Evolutionary conservation across 2,113 vertebrate species (phyloP), one percentile per base, ranked within the genome.

Genomic region (Engystomops pustulosus): DNA sequence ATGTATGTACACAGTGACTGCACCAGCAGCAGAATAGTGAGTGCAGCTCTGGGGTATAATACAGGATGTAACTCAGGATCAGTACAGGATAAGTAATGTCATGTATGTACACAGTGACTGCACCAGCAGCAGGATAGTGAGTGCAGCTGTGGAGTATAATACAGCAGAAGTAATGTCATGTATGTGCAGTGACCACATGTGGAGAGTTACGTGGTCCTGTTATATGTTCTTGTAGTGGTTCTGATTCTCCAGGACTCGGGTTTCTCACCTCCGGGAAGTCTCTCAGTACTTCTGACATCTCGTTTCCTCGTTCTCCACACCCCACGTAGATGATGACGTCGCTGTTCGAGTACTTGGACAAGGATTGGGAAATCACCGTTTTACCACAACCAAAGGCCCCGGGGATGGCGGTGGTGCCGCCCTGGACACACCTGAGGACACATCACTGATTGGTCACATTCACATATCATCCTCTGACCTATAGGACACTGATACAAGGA

Each of bases 281-380:
- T 87, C 98, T 90, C 86, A 99, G 94, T 79, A 99, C 98, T 95
- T 99, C 98, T 79, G 98, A 98, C 98, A 99, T 99, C 91, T 99
- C 97, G 62, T 99, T 99, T 79, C 98, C 98, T 91, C 98, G 94
- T 90, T 99, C 98, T 83, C 98, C 98, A 51, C 97, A 99, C 86
- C 98, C 97, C 12, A 99, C 98, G 11, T 99, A 99, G 89, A 99
- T 91, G 90, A 99, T 99, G 86, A 99, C 97, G 36, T 98, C 97
- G 60, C 97, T 99, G 92, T 99, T 99, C 89, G 98, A 99, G 89
- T 96, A 99, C 85, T 99, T 99, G 75, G 97, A 99, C 36, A 99
- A 92, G 83, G 98, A 99, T 90, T 99, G 98, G 0, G 98, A 99
- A 89, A 99, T 99, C 87, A 99, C 98, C 0, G 98, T 99, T 89